Evolutionary conservation across 2,113 vertebrate genomes (phyloP).

Genomic region (Hassar affinis): DNA sequence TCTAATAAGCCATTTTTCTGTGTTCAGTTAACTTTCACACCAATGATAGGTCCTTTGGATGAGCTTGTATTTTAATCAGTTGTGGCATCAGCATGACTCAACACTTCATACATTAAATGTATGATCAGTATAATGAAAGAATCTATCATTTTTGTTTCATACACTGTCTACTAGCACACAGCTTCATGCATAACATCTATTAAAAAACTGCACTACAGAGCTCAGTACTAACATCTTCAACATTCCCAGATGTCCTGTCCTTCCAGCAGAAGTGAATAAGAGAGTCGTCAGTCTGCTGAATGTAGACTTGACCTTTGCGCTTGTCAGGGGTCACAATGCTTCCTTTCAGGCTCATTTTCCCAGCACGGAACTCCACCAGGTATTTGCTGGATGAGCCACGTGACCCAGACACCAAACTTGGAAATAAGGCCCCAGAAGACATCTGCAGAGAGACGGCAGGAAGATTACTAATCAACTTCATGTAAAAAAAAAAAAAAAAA

Average conservation of each 20-base stretch:
- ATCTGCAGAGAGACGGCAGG: constrained; percentile 67
- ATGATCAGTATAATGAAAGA: not conserved
- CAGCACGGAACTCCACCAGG: constrained; percentile 91
- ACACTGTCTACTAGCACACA: not conserved
- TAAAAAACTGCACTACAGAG: not conserved
- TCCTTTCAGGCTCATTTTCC: constrained; percentile 93
- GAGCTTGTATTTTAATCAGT: not conserved
- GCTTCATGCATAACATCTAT: not conserved
- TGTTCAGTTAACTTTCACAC: not conserved
- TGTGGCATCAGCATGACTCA: not conserved
- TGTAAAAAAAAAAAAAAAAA: not conserved
- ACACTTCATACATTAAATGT: not conserved
- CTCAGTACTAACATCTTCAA: constrained; percentile 84
- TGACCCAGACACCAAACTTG: constrained; percentile 89
- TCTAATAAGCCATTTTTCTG: not conserved
- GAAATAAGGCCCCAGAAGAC: constrained; percentile 93
- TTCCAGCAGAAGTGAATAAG: constrained; percentile 98
- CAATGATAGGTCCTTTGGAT: not conserved
- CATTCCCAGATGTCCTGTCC: constrained; percentile 86
- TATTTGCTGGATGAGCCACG: constrained; percentile 94
- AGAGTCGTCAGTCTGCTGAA: constrained; percentile 94
- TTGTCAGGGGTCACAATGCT: constrained; percentile 93
- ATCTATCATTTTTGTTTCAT: not conserved
- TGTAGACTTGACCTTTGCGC: constrained; percentile 92
- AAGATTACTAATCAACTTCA: not conserved